Base-by-base conservation (phyloP, 2,113 vertebrate genomes). In the Prionailurus bengalensis region DNA sequence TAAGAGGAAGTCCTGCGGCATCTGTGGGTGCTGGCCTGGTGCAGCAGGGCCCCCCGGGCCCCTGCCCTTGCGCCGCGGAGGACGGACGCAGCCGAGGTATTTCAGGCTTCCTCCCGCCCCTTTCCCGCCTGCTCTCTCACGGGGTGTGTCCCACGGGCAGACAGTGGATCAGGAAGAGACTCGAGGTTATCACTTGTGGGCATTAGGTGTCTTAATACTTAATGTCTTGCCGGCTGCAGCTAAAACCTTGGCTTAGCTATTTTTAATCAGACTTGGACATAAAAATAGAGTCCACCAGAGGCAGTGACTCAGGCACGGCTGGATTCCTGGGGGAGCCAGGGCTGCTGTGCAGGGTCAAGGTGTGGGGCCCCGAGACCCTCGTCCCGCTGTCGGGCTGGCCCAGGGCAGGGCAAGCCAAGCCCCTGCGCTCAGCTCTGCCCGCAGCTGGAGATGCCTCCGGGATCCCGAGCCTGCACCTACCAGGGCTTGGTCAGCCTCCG, bases 191-290 rank as follows among this genome's bases (percentile, higher is more conserved):
- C 55, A 2, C 3, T 29, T 3, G 53, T 58, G 76, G 94, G 63
- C 84, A 58, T 25, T 91, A 97, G 95, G 97, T 97, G 85, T 88
- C 98, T 93, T 94, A 97, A 97, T 78, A 21, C 97, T 95, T 95
- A 85, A 51, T 97, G 98, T 97, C 95, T 94, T 95, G 33, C 66
- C 90, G 85, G 96, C 78, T 4, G 74, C 80, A 89, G 97, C 79
- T 95, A 25, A 97, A 97, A 98, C 97, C 98, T 98, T 98, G 70
- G 91, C 98, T 99, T 98, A 98, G 98, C 96, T 99, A 98, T 99
- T 99, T 99, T 98, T 98, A 98, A 98, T 87, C 42, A 74, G 93
- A 92, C 86, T 3, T 53, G 92, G 96, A 84, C 0, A 0, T 61
- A 19, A 68, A 97, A 31, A 58, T 74, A 85, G 79, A 98, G 92